Conservation (phyloP, 37 sponge, comb jelly and placozoan genomes). For the Tethya wilhelma region DNA sequence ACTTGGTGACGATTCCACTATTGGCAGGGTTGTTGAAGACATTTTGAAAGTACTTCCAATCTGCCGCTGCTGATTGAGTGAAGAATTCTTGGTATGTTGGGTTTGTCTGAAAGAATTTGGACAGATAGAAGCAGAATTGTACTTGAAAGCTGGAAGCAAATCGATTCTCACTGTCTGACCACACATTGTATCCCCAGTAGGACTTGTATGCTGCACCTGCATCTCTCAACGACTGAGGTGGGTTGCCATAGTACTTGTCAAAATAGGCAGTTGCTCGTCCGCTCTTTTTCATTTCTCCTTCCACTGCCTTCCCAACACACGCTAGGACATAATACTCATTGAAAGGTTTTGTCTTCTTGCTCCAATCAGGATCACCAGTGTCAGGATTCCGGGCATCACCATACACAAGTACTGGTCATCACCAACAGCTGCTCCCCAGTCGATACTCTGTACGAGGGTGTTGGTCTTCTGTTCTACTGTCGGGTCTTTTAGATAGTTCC, state of each 20-base stretch:
- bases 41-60: conserved; percentile 13
- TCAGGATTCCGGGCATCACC: neutral
- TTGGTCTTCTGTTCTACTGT: neutral
- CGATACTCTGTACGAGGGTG: neutral
- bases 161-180: neutral
- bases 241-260: neutral
- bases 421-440: conserved; percentile 2
- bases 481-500: conserved; percentile 10
- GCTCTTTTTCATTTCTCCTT: neutral
- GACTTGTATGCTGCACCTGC: neutral
- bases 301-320: neutral
- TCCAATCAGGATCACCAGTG: neutral
- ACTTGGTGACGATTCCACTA: neutral
- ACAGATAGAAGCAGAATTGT: neutral
- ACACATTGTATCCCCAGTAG: neutral
- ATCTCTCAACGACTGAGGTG: neutral
- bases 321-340: neutral
- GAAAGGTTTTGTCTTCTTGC: neutral
- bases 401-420: neutral
- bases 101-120: neutral
- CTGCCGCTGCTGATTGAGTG: neutral
- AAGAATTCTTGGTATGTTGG: neutral
- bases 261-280: neutral
- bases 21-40: neutral
- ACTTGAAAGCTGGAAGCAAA: neutral